These are phyloP conservation scores for Tringa solitaria DNA, from an alignment of 2,113 vertebrate species.

Conservation along the genomic window DNA sequence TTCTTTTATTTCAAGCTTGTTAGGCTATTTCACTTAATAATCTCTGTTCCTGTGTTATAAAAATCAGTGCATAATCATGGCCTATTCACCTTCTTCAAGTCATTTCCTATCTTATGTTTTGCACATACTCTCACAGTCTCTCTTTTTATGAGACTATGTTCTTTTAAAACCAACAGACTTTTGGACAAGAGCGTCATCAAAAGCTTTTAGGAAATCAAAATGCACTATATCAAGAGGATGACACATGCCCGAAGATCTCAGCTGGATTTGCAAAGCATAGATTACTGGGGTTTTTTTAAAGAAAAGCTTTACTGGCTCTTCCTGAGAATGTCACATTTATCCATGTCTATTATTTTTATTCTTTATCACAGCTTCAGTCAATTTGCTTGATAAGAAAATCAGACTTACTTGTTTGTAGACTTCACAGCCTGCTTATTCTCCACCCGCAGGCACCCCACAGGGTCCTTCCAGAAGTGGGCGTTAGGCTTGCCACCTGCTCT, in stretches of 20 bases:
- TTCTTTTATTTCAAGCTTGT: background rate
- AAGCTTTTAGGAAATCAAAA: background rate
- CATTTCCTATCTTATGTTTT: background rate
- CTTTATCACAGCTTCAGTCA: background rate
- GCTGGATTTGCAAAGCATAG: background rate
- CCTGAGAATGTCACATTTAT: background rate
- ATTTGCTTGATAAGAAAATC: background rate
- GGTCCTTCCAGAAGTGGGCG: background rate
- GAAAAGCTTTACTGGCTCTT: background rate
- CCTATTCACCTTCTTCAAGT: background rate
- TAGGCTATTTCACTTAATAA: background rate
- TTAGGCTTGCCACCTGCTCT: background rate
- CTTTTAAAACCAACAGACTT: background rate
- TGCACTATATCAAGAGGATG: background rate
- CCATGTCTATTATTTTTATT: background rate
- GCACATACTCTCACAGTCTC: background rate
- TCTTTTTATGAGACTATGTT: background rate
- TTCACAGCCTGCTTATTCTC: background rate
- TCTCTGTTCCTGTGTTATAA: background rate
- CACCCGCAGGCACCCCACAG: fast-evolving
- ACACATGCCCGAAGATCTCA: background rate
- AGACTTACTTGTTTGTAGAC: background rate
- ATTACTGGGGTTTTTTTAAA: background rate
- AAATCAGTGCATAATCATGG: background rate
- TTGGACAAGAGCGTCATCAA: background rate